Conservation (phyloP, 2,113 vertebrate species). For the Tachuris rubrigastra region DNA sequence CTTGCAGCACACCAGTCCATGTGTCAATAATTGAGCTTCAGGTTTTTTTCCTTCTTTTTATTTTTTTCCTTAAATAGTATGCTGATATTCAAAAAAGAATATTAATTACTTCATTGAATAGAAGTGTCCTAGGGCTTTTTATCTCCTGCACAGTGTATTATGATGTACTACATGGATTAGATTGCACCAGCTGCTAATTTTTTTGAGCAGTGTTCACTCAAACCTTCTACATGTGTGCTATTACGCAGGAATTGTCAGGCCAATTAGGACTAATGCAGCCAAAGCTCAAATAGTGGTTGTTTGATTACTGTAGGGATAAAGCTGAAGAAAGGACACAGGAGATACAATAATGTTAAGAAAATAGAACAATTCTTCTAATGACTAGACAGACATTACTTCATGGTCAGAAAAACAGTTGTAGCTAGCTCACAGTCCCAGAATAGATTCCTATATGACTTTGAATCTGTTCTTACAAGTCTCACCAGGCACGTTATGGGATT, state of each 20-base stretch:
- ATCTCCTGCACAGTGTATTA: background rate
- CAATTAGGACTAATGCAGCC: background rate
- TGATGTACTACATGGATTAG: background rate
- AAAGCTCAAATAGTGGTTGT: background rate
- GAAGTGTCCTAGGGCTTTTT: background rate
- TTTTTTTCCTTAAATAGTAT: background rate
- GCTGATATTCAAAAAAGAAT: conserved; percentile 28
- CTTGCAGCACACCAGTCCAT: background rate
- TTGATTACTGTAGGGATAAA: background rate
- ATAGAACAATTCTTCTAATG: background rate
- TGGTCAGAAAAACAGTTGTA: background rate
- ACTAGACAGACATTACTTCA: background rate
- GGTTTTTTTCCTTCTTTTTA: background rate
- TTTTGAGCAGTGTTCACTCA: background rate
- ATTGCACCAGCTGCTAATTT: background rate
- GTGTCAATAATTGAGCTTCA: background rate
- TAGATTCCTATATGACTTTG: background rate
- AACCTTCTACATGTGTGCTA: background rate
- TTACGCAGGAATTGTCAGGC: background rate
- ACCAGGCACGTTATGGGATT: background rate
- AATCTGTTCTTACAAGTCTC: background rate
- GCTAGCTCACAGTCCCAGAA: background rate
- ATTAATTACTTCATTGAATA: conserved; percentile 34
- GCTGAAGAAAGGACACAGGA: background rate
- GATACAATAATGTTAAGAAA: background rate